Base-by-base conservation (phyloP, 2,888 invertebrate species). In the Sialis lutaria region DNA sequence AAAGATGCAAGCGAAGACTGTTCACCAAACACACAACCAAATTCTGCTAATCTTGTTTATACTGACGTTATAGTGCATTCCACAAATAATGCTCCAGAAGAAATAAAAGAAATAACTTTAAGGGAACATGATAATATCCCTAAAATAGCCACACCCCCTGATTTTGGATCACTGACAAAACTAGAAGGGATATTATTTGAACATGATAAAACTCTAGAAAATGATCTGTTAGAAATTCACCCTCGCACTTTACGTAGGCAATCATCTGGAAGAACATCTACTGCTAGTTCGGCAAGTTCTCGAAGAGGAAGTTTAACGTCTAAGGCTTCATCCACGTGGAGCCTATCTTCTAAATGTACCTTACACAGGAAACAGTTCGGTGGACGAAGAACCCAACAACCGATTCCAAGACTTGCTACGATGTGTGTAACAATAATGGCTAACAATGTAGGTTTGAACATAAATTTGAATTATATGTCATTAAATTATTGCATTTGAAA, bases 391-490 rank as follows among this genome's bases (percentile, higher is more conserved):
- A 22, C 22, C 22, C 22, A 22, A 5, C 42, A 22, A 30, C 22
- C 22, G n/a, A 39, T 50, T 22, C 47, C 50, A 6, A 45, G 41
- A 10, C 35, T 50, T 33, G 48, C 41, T 12, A 13, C 45, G 12
- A 31, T 50, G 7, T 50, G 50, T 22, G 48, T 48, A 7, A 47
- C 49, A 8, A 40, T 49, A n/a, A 50, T 50, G 50, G 47, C 45
- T 8, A 32, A 47, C 47, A 45, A 47, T 40, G 50, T 50, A 49
- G 10, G 42, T 43, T 22, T 22, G 22, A 22, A 22, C 22, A 22
- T 22, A 22, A 22, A 22, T 22, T 22, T 22, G 22, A 22, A 22
- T 22, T 22, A 22, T 22, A 22, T 22, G 4, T 22, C 22, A 2
- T 22, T 22, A 22, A 22, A 22, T 22, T 22, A 22, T 22, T 22